Base-by-base conservation (phyloP, 2,113 vertebrate species). In the Halichoeres trimaculatus region DNA sequence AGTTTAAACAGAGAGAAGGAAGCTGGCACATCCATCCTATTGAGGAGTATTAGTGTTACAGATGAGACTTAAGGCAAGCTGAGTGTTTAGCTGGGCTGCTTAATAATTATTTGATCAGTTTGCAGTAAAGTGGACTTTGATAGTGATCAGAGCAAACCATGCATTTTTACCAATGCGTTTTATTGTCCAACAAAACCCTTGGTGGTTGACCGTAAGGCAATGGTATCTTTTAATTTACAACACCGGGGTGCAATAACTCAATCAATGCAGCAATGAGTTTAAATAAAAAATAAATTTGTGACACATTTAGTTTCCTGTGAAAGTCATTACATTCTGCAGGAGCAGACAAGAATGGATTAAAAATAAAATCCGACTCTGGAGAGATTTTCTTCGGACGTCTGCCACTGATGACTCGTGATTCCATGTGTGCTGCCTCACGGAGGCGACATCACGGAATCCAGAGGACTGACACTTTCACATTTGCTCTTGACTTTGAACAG, bases 121-220 rank as follows among this genome's bases (percentile, higher is more conserved):
- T 67, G 53, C 69, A 59, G 14, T 76, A 70, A 69, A 66, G 68
- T 22, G 66, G 65, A 22, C 55, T 70, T 65, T 50, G 50, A 67
- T 55, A 24, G 22, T 51, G 47, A 68, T 69, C 63, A n/a, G 67
- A 55, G 24, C 66, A 84, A 72, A 70, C 51, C 67, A 63, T 71
- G 57, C 17, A 47, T 57, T 62, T 83, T 65, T 61, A 83, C 67
- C 70, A 88, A 72, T 86, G 78, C 72, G 45, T 85, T 91, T 92
- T 92, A 92, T 90, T 92, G 70, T 88, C 82, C 81, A 89, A 88
- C 63, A 86, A 76, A 77, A 78, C 71, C 62, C 71, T 81, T 64
- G 70, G 70, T 78, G 58, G 51, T 80, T 80, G 61, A 63, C 60
- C 88, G 74, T 81, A 86, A 70, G 72, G 61, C 82, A 84, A 83